Conservation (phyloP, 2,797 vertebrate genomes). For the Numenius phaeopus region DNA sequence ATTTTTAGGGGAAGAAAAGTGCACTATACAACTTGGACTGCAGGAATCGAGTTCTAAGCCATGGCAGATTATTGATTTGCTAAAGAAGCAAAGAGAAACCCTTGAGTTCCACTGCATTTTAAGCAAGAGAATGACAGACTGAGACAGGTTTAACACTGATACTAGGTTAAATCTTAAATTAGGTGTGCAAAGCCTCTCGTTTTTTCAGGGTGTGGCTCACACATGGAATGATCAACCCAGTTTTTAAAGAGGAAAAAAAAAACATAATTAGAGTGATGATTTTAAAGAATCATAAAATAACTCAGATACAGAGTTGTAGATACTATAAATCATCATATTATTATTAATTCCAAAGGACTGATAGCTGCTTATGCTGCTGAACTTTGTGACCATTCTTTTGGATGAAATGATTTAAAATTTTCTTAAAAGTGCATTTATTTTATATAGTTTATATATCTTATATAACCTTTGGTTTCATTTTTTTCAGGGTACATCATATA, state of each 20-base stretch:
- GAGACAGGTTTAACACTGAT: slow-evolving; percentile 11
- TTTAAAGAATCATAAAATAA: not conserved
- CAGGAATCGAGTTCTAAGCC: not conserved
- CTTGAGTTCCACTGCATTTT: not conserved
- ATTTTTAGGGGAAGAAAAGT: not conserved
- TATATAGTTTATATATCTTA: not conserved
- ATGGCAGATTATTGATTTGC: not conserved
- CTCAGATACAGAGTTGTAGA: not conserved
- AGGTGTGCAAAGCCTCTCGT: not conserved
- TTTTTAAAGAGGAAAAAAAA: not conserved
- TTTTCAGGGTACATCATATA: not conserved
- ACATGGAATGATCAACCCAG: not conserved
- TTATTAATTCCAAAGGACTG: not conserved
- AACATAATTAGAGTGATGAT: not conserved
- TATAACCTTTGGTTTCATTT: not conserved
- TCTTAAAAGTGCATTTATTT: not conserved
- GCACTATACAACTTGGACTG: not conserved
- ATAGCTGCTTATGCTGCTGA: not conserved
- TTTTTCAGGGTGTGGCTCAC: slow-evolving; percentile 16
- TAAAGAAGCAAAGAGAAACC: not conserved
- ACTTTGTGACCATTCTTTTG: not conserved
- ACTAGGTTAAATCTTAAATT: slow-evolving; percentile 11
- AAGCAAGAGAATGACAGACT: not conserved
- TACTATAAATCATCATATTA: not conserved
- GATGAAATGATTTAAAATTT: not conserved